These are phyloP conservation scores for Darevskia nairensis DNA, from an alignment of 2,797 vertebrate genomes.

Conservation along the genomic window DNA sequence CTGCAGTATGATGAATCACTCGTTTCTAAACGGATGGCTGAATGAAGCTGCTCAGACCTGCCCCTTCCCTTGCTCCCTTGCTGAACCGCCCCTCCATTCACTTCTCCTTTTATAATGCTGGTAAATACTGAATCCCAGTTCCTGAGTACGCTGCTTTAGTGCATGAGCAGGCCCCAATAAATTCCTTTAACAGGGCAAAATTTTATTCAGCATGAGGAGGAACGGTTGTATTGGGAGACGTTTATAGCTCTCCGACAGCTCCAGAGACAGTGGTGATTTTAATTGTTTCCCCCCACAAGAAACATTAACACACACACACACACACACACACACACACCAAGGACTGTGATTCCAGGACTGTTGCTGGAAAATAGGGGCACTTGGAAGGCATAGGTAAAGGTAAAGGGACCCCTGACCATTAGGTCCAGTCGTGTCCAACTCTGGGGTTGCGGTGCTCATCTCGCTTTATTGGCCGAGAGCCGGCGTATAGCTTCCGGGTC, in stretches of 20 bases:
- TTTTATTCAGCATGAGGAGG: constrained; percentile 2
- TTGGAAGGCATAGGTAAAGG: too few relatives aligned
- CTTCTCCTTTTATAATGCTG: neutral
- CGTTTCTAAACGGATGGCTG: constrained; percentile 36
- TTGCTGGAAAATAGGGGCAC: too few relatives aligned
- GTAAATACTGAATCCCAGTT: neutral
- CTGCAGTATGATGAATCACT: constrained; percentile 64
- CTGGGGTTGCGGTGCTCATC: too few relatives aligned
- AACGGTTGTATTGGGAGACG: neutral
- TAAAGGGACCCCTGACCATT: too few relatives aligned
- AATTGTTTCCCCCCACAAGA: neutral
- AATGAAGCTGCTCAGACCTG: neutral
- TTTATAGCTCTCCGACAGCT: neutral
- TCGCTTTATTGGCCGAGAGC: too few relatives aligned
- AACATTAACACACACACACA: neutral
- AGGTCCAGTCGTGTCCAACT: too few relatives aligned
- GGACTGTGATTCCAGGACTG: too few relatives aligned
- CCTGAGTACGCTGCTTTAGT: neutral
- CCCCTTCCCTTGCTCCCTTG: too few relatives aligned
- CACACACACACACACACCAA: neutral
- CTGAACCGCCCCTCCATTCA: neutral
- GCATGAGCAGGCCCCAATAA: neutral
- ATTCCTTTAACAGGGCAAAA: accelerated
- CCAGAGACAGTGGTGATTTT: neutral
- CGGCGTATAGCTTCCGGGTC: too few relatives aligned